phyloP scores from a whole-genome alignment of 1,140 invertebrate genomes.

The Diorhabda carinulata region DNA sequence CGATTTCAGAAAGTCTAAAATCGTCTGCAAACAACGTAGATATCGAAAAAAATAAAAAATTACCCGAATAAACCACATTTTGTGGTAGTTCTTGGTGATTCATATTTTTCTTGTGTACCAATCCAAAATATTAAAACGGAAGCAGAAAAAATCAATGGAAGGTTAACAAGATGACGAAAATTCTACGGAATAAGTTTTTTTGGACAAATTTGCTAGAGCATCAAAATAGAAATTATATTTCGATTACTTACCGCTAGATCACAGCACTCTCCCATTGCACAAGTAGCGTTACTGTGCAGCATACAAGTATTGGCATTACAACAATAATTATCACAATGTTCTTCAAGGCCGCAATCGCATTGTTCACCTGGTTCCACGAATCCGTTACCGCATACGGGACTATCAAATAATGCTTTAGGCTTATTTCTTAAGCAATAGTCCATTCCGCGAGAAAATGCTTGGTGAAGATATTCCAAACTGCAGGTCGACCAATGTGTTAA shows the following conservation, averaged over 20 bases:
- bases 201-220: no score
- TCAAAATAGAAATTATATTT: not conserved
- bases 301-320: conserved; percentile 86
- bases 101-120: no score
- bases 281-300: conserved; percentile 81
- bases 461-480: conserved; percentile 79
- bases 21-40: no score
- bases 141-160: no score
- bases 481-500: conserved; percentile 88
- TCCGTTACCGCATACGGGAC: conserved; percentile 93
- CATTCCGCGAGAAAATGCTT: conserved; percentile 93
- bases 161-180: no score
- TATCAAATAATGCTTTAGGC: conserved; percentile 70
- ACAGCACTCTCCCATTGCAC: conserved; percentile 93
- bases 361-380: conserved; percentile 94
- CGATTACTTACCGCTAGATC: conserved; percentile 63
- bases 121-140: no score
- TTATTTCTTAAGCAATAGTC: conserved; percentile 90
- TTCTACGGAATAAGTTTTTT: no score
- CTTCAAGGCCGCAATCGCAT: conserved; percentile 85
- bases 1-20: no score
- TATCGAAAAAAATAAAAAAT: no score
- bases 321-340: conserved; percentile 80
- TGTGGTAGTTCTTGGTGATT: no score
- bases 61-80: no score